These are phyloP conservation scores for Thunnus thynnus DNA, from an alignment of 2,113 vertebrate genomes.

Conservation along the genomic window DNA sequence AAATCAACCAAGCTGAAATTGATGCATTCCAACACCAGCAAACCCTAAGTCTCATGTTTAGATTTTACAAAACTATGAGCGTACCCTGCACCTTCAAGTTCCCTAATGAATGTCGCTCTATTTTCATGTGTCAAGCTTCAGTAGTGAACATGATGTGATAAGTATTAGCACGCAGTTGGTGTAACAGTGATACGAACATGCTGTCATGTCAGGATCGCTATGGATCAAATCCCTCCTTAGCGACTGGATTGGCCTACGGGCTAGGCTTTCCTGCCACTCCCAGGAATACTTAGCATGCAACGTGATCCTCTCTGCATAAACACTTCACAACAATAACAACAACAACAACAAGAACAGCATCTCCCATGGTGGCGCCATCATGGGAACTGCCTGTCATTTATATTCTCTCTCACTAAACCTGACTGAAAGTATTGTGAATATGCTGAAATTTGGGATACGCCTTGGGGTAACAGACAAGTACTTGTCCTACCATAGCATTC, in stretches of 20 bases:
- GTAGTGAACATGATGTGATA: constrained; percentile 22
- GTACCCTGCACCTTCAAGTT: background rate
- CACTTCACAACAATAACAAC: background rate
- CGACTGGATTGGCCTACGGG: background rate
- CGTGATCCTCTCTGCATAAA: constrained; percentile 36
- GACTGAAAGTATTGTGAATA: background rate
- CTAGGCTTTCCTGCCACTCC: constrained; percentile 37
- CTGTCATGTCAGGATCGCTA: constrained; percentile 12
- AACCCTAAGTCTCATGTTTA: background rate
- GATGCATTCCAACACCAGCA: no score
- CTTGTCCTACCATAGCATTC: background rate
- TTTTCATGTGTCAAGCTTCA: constrained; percentile 4
- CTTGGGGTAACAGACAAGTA: background rate
- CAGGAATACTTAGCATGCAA: constrained; percentile 33
- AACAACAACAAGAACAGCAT: constrained; percentile 18
- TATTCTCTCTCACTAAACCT: background rate
- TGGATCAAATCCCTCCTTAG: constrained; percentile 23
- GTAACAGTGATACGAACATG: constrained; percentile 18
- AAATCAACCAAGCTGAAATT: no score
- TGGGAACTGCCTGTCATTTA: constrained; percentile 11
- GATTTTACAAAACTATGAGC: no score
- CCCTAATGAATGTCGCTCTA: background rate
- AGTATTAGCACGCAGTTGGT: constrained; percentile 12
- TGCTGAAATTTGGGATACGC: background rate
- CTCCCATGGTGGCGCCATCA: constrained; percentile 12